Evolutionary conservation across 2,113 vertebrate species (phyloP), one percentile per base, ranked within the genome.

Genomic region (Pithys albifrons): DNA sequence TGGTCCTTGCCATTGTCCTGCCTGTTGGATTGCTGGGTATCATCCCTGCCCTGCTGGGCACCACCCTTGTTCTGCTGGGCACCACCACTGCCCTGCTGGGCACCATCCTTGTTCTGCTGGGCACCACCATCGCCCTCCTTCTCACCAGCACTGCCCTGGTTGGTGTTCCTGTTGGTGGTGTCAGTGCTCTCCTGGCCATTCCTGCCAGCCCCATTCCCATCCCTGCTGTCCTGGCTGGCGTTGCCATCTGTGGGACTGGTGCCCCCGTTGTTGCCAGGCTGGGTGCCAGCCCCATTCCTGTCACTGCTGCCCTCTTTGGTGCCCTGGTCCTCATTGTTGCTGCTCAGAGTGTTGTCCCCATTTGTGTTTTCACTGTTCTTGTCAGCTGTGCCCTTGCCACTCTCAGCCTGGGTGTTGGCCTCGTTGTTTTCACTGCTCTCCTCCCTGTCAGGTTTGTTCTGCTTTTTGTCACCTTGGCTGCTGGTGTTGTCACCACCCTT

Each of bases 401-500:
- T 19, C 10, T 62, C 35, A 62, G 16, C 3, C 35, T 62, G 59
- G 3, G 12, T 11, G 8, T 2, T 31, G 43, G 12, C 3, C 27
- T 6, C 1, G 1, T 8, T 11, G 10, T 31, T 17, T 1, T 28
- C 19, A 10, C 13, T 33, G 27, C 2, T 5, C 3, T 5, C 5
- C 25, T 41, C 7, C 0, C 6, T 13, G 14, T 3, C 1, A 11
- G 22, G 2, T 33, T 3, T 28, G 4, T 0, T 9, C 17, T n/a
- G 0, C 8, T 17, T 17, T 7, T 0, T n/a, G 13, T 3, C 54
- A 29, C 1, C 5, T 19, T 67, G 37, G 15, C 8, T 7, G 19
- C 29, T 67, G 22, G 8, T 0, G 1, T 8, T 12, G 58, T 18
- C 35, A 39, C 7, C 35, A 25, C 16, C 16, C 23, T 61, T 35